Base-by-base conservation (phyloP, 2,797 vertebrate genomes). In the Oceanodroma leucorhoa region DNA sequence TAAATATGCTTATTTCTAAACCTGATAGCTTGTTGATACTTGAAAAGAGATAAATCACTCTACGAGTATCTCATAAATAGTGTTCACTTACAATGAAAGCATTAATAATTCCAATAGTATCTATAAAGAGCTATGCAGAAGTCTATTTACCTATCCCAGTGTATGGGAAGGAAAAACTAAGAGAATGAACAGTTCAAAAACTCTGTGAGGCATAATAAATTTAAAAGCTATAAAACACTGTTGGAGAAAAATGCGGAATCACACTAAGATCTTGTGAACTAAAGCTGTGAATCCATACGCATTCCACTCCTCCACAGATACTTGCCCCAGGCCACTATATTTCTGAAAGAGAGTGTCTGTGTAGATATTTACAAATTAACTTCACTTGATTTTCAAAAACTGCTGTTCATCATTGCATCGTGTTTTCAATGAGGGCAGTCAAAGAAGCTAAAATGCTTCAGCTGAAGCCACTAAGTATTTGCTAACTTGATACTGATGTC, bases 21-120 rank as follows among this genome's bases (percentile, higher is more conserved):
- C 46, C 45, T 51, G 32, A 83, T 64, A 79, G 58, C 90, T 89
- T 91, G 93, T 62, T 95, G 90, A 83, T 92, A 88, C 90, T 91
- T 92, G 91, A 94, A 94, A 78, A 90, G 61, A 69, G 40, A 90
- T 81, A 94, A 95, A 95, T 90, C 94, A 94, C 72, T 94, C 91
- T 32, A 46, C 4, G 1, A 82, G 54, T 78, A 78, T 29, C 85
- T 93, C 79, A 81, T 71, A 82, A 80, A 90, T 46, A 88, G 45
- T 5, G 1, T 45, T 94, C 69, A 61, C 51, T 90, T 65, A 90
- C 57, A 95, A 84, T 43, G 58, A 91, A 87, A 90, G 65, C 34
- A 88, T 72, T 94, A 89, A 62, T 87, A 86, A 83, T 72, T 64
- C 80, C 65, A 90, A 54, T 17, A 61, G 45, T n/a, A 36, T 69